Evolutionary conservation across 2,888 invertebrate species (phyloP).

Genomic region (Mesorhabditis spiculigera): DNA sequence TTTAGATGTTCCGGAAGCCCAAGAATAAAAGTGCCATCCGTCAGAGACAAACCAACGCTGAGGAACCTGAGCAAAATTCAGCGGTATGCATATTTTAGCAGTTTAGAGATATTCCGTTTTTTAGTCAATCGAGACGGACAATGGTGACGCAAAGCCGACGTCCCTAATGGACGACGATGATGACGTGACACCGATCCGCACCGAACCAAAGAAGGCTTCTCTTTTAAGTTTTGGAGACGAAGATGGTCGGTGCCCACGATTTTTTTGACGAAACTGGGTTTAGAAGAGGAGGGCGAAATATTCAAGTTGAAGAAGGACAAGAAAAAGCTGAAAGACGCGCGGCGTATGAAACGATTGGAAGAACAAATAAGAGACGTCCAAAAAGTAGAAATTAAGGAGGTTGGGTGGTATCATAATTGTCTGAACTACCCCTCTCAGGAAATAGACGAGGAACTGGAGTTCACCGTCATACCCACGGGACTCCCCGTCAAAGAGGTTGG

Average conservation of each 20-base stretch:
- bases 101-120: too few species aligned
- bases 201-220: constrained; percentile 16
- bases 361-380: constrained; percentile 23
- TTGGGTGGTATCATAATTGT: not conserved
- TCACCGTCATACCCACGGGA: not conserved
- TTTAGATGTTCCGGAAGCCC: constrained; percentile 50
- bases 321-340: constrained; percentile 38
- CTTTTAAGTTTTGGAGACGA: constrained; percentile 45
- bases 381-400: constrained; percentile 15
- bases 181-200: not conserved
- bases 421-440: not conserved
- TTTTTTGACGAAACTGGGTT: constrained; percentile 6
- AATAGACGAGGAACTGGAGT: not conserved
- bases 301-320: constrained; percentile 49
- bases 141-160: too few species aligned
- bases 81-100: not conserved
- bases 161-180: constrained; percentile 10
- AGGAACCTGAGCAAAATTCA: constrained; percentile 16
- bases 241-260: constrained; percentile 33
- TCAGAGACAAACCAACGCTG: constrained; percentile 22
- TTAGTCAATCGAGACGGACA: too few species aligned
- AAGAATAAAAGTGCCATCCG: constrained; percentile 38
- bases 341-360: constrained; percentile 31
- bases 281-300: constrained; percentile 22
- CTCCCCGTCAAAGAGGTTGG: not conserved